Percentiles rank a stretch among this genome's conserved stretches.
Conservation (phyloP, 2,113 vertebrate genomes). For the Ciconia maguari region DNA sequence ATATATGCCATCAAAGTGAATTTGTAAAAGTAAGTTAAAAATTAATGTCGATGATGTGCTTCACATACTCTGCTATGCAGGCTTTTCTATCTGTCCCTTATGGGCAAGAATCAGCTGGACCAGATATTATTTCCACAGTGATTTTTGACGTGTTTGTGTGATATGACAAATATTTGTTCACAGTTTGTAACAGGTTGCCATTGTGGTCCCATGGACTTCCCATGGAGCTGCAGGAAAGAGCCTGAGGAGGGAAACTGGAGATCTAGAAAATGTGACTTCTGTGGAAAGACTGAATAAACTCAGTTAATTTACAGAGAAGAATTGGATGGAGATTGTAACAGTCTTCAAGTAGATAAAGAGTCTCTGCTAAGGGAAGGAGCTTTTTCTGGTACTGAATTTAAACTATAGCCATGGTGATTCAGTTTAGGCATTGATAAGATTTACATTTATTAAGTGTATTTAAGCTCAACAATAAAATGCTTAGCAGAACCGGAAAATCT, state of each 20-base stretch:
- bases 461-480: not conserved
- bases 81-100: not conserved
- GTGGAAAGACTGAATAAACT: not conserved
- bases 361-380: not conserved
- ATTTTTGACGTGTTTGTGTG: not conserved
- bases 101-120: not conserved
- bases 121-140: not conserved
- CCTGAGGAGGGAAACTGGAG: not conserved
- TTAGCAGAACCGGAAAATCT: not conserved
- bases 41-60: not conserved
- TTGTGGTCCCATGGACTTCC: not conserved
- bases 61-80: not conserved
- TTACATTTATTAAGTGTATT: not conserved
- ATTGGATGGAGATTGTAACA: not conserved
- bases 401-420: not conserved
- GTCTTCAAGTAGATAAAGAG: not conserved
- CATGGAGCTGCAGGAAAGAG: not conserved
- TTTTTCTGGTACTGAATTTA: not conserved
- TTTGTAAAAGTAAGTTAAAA: not conserved
- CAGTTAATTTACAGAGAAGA: not conserved
- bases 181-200: not conserved
- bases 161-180: not conserved
- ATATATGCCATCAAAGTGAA: not conserved
- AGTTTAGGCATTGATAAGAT: not conserved
- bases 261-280: not conserved